phyloP scores from a whole-genome alignment of 2,888 invertebrate species.

The Elgonia sp. region DNA sequence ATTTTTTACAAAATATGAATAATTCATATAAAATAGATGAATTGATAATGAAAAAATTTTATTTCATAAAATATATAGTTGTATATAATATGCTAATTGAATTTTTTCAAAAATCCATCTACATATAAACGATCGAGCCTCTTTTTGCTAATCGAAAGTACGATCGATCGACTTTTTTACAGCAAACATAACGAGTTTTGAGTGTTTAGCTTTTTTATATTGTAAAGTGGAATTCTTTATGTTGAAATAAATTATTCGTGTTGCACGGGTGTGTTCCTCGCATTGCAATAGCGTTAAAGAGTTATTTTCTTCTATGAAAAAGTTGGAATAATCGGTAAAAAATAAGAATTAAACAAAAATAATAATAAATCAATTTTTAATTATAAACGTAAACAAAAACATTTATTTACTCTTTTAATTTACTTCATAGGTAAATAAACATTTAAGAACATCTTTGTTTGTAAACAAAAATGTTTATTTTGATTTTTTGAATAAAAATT shows the following conservation, averaged over 20 bases:
- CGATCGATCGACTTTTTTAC: constrained; percentile 57
- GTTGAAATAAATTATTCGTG: constrained; percentile 73
- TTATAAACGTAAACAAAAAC: too few species aligned
- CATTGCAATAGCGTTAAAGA: constrained; percentile 64
- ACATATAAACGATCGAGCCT: not conserved
- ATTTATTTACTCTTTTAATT: too few species aligned
- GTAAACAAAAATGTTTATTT: not conserved
- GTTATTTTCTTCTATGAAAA: constrained; percentile 38
- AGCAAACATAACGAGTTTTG: constrained; percentile 60
- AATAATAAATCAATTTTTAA: too few species aligned
- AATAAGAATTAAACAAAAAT: too few species aligned
- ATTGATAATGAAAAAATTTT: too few species aligned
- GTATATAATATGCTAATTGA: not conserved
- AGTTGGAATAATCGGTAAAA: constrained; percentile 16
- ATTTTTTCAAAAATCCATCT: not conserved
- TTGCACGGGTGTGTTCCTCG: constrained; percentile 75
- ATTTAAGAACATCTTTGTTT: too few species aligned
- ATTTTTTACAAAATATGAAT: too few species aligned
- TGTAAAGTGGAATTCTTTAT: constrained; percentile 73
- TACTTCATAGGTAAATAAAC: too few species aligned
- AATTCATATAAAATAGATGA: too few species aligned
- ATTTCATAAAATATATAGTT: too few species aligned
- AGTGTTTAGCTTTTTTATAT: constrained; percentile 74
- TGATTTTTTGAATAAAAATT: not conserved
- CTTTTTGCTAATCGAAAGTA: constrained; percentile 3